Evolutionary conservation across 2,797 vertebrate genomes (phyloP), one percentile per base, ranked within the genome.

Genomic region (Siniperca scherzeri): DNA sequence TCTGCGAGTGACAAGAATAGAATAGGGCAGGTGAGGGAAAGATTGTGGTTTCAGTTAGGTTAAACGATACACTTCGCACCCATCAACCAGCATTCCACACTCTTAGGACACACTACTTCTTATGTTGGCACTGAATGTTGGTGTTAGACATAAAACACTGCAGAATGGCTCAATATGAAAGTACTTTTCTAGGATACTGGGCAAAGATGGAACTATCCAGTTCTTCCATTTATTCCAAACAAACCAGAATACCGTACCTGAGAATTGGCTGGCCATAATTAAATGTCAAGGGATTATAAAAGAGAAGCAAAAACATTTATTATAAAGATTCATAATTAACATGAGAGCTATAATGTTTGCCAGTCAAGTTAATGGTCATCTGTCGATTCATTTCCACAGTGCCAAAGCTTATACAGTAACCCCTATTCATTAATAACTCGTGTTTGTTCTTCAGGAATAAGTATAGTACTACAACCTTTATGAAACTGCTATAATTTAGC

Each of bases 401-500:
- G 65, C 27, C 33, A 9, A 61, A 74, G 77, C 78, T 61, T 40
- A 36, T 22, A 73, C 13, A 48, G 70, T 53, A 33, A 77, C 67
- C 72, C 46, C 6, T 2, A 10, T 53, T 70, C 79, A 81, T 77
- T 87, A 89, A 88, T 89, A 81, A 77, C 60, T 57, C 46, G 2
- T 83, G 74, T 87, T 89, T 87, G 74, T 77, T 87, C 77, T 84
- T 55, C 62, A 8, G 56, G 64, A 80, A 78, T 13, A 61, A 75
- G 40, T 33, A 19, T 19, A 0, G 77, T 4, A 46, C 66, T 44
- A 5, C 64, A 61, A 46, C 86, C 75, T 79, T 66, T 50, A 62
- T 44, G 74, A 78, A 83, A 79, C 53, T 7, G 65, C 87, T 66
- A 56, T 86, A 74, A 85, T 81, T 84, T 93, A 83, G 74, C 82